Evolutionary conservation across 2,888 invertebrate genomes (phyloP), one percentile per base, ranked within the genome.

Genomic region (Erpobdella octoculata): DNA sequence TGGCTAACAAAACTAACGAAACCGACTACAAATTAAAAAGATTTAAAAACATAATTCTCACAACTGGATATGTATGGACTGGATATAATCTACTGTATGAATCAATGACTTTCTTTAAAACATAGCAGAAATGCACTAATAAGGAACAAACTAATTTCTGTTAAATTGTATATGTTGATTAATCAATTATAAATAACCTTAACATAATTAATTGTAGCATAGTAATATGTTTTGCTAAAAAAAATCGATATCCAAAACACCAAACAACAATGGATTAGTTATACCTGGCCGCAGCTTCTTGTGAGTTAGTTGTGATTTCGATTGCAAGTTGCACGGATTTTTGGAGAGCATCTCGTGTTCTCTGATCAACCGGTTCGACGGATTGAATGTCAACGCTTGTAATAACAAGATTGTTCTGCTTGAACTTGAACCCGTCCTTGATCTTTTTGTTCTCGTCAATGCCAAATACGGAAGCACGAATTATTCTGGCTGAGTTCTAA

Each of bases 301-400:
- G 85, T 12, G 85, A 85, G 77, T 84, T 85, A 70, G 85, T 86
- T 3, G 85, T 86, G 76, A 85, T 85, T 77, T 86, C 85, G 73
- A 85, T 86, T 74, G 85, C 85, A 61, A 85, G 79, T 76, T 86
- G 85, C 12, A 85, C 85, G 41, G 84, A 84, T 76, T 86, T 86
- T 80, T 83, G 82, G 58, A 85, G 79, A 3, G 85, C 79, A 77
- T 85, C 85, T 18, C 85, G 78, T 1, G 85, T 85, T 35, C 85
- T 77, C 79, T 86, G 85, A 77, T 85, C 85, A 0, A 85, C 85
- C 4, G 85, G 85, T 75, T 86, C 85, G 53, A 86, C 85, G 36
- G 84, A 83, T 77, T 85, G 85, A 76, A 85, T 85, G 76, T 85
- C 85, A 71, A 85, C 83, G 74, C 83, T 83, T 28, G 85, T 85